Evolutionary conservation across 1,140 invertebrate species (phyloP).

Genomic region (Choristoneura fumiferana): DNA sequence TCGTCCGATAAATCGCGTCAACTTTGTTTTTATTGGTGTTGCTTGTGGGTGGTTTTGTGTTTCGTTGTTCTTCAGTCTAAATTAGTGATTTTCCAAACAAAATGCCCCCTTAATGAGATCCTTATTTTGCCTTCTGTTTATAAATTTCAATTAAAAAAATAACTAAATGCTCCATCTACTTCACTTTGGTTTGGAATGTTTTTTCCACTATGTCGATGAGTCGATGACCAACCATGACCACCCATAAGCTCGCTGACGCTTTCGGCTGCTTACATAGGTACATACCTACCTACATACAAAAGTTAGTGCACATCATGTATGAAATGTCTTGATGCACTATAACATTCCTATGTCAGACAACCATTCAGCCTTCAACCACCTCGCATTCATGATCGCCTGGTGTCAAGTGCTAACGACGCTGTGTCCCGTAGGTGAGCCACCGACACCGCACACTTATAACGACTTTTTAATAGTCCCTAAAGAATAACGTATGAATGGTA

Average conservation of each 20-base stretch:
- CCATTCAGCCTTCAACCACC: conserved; percentile 44
- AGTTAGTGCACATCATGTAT: no score
- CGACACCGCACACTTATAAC: conserved; percentile 57
- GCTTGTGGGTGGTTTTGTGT: conserved; percentile 69
- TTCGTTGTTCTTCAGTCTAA: conserved; percentile 40
- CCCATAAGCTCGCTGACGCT: no score
- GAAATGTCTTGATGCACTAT: no score
- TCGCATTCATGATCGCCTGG: conserved; percentile 60
- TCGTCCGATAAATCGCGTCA: conserved; percentile 67
- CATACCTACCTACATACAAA: no score
- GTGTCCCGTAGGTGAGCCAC: conserved; percentile 68
- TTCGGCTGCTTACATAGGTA: no score
- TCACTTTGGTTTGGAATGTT: no score
- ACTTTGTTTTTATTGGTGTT: conserved; percentile 73
- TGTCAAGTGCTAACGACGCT: conserved; percentile 72
- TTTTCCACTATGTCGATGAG: no score
- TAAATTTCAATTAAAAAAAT: no score
- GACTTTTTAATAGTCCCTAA: conserved; percentile 72
- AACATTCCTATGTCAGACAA: conserved; percentile 47
- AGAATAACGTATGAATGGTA: conserved; percentile 75
- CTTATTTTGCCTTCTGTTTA: no score
- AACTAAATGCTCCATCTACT: no score
- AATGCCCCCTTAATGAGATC: no score
- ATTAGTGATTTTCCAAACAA: conserved; percentile 12
- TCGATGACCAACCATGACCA: no score